Evolutionary conservation across 2,113 vertebrate species (phyloP), one percentile per base, ranked within the genome.

Genomic region (Brachypteracias leptosomus): DNA sequence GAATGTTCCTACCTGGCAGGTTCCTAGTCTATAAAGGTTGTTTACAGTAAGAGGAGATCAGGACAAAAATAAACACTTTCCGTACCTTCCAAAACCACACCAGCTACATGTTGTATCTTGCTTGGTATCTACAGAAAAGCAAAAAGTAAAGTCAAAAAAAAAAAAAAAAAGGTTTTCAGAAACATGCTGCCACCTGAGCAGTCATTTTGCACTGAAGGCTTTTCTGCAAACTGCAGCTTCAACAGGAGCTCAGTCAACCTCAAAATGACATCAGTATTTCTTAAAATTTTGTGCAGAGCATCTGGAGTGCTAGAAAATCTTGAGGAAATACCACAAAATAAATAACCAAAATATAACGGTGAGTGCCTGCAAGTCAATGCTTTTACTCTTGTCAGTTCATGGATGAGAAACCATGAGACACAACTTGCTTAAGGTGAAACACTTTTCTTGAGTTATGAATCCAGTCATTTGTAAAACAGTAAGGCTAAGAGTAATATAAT

Each of bases 251-350:
- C 1, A 57, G 28, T 19, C 19, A 67, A 75, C 25, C 28, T 42
- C 33, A 78, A 47, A 89, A 51, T 82, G 4, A 22, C n/a, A 76
- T 49, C 63, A 71, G 40, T 76, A 65, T 62, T 62, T 71, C 49
- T 49, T 52, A 33, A 75, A 46, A 59, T 92, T 92, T 91, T 91
- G 49, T 73, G 58, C 67, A 61, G 66, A 92, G 63, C 85, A 87
- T 84, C 24, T 74, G 35, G 7, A 81, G 14, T 9, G 42, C 57
- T 57, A 54, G 24, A 63, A 62, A 21, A 24, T n/a, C 33, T 58
- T 11, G 1, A 96, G 74, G 55, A 97, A 94, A 86, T 80, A 92
- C 25, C 62, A 91, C 47, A 77, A 90, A 88, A 85, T 63, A 95
- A 88, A 84, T 65, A 85, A 42, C 17, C 67, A 54, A 70, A 81